phyloP scores from a whole-genome alignment of 1,140 invertebrate species.

The Drosophila trapezifrons region DNA sequence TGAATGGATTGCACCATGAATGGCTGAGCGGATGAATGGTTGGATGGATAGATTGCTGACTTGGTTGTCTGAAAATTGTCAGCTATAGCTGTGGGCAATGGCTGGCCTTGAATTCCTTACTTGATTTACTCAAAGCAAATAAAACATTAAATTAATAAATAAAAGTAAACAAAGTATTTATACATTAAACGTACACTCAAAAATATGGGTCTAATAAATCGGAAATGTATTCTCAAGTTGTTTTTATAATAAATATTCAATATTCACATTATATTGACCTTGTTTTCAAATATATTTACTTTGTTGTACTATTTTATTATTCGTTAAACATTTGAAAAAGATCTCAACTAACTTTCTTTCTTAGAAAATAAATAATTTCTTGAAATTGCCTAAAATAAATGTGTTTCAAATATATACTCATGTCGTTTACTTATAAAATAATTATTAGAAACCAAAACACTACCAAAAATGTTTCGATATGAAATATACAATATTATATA shows the following conservation, averaged over 20 bases:
- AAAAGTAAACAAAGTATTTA: not conserved
- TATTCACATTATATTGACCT: not conserved
- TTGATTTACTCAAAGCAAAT: not conserved
- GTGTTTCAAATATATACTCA: not conserved
- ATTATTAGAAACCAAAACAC: not conserved
- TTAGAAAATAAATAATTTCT: not conserved
- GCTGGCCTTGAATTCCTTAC: slow-evolving; percentile 22
- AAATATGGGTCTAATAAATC: not conserved
- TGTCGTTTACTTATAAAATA: not conserved
- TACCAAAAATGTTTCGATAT: no score
- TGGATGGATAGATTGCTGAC: slow-evolving; percentile 45
- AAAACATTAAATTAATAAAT: slow-evolving; percentile 1
- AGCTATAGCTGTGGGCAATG: slow-evolving; percentile 14
- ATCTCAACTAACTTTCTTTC: no score
- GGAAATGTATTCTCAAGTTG: no score
- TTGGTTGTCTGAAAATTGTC: slow-evolving; percentile 45
- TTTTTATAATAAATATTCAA: not conserved
- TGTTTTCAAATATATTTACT: no score
- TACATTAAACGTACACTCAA: no score
- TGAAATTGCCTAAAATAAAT: not conserved
- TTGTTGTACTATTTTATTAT: no score
- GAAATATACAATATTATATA: not conserved
- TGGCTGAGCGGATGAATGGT: slow-evolving; percentile 40
- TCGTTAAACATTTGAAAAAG: no score
- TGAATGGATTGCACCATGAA: slow-evolving; percentile 50